Base-by-base conservation (phyloP, 2,888 invertebrate species). In the Diaphora mendica region DNA sequence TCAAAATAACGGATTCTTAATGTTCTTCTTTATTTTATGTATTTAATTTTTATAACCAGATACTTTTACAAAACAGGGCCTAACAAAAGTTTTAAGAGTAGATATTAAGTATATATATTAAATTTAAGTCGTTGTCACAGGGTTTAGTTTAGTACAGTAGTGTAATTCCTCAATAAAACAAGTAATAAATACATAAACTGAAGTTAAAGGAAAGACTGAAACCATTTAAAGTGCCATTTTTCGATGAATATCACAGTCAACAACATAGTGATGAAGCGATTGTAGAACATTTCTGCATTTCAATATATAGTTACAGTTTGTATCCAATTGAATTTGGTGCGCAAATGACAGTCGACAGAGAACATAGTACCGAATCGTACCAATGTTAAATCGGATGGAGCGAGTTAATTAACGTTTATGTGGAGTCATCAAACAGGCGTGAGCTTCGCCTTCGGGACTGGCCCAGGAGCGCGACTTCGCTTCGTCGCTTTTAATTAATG, bases 321-420 rank as follows among this genome's bases (percentile, higher is more conserved):
- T 80, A 79, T 15, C 17, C n/a, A 33, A 77, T 79, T 73, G 76
- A 78, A 79, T 82, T 83, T 78, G 51, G 76, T 81, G 78, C 77
- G 75, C 75, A 80, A 82, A 79, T 82, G 75, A 77, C 48, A 76
- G 72, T 79, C 80, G 71, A 75, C 76, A 75, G 78, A 68, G 71
- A 76, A 81, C 79, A 82, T 76, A 83, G 80, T 85, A 84, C 82
- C 82, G 81, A 83, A 83, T 79, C 82, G 80, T 85, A 85, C 80
- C 82, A 82, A 84, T 86, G 85, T 83, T 85, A 86, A 88, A 85
- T 88, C 83, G 80, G 84, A 87, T 90, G 88, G 86, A 90, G 89
- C 88, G 87, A 88, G 91, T 92, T 92, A 92, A 92, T 93, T 91
- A 92, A 89, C 89, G 88, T 90, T 92, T 91, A 91, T 90, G 90